These are phyloP conservation scores for Pterostichus niger DNA, from an alignment of 2,888 invertebrate genomes.

Conservation along the genomic window DNA sequence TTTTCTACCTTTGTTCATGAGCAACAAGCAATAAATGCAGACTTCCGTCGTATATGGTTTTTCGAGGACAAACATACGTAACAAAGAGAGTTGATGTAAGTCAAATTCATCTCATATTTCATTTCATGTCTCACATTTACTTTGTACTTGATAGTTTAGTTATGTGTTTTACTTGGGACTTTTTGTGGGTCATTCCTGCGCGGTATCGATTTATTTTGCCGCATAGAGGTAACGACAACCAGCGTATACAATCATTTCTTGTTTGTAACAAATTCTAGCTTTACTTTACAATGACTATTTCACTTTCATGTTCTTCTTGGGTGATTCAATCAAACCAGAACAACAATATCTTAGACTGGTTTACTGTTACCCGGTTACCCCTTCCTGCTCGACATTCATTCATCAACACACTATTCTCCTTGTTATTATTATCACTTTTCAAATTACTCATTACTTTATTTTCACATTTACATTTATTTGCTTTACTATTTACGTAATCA, in stretches of 20 bases:
- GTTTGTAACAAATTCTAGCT: constrained; percentile 32
- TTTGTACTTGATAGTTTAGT: constrained; percentile 20
- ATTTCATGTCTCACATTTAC: too few species aligned
- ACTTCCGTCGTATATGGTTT: constrained; percentile 76
- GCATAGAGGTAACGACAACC: constrained; percentile 76
- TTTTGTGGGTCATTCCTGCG: constrained; percentile 75
- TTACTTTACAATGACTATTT: background rate
- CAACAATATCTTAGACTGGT: constrained; percentile 55
- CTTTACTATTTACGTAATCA: background rate
- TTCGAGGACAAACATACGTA: constrained; percentile 76
- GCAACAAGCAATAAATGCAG: constrained; percentile 76
- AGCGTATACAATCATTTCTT: constrained; percentile 62
- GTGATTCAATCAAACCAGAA: constrained; percentile 52
- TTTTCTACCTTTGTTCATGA: constrained; percentile 72
- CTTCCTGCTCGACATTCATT: background rate
- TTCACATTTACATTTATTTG: constrained; percentile 8
- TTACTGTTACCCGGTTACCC: constrained; percentile 15
- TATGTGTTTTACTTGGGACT: constrained; percentile 59
- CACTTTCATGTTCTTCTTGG: constrained; percentile 16
- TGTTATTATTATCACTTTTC: background rate
- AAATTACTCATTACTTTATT: background rate
- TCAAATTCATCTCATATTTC: constrained; percentile 65
- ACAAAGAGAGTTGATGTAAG: constrained; percentile 77
- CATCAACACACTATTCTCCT: background rate
- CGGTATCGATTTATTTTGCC: constrained; percentile 76